phyloP scores from a whole-genome alignment of 2,888 invertebrate species.

The Isoperla grammatica region DNA sequence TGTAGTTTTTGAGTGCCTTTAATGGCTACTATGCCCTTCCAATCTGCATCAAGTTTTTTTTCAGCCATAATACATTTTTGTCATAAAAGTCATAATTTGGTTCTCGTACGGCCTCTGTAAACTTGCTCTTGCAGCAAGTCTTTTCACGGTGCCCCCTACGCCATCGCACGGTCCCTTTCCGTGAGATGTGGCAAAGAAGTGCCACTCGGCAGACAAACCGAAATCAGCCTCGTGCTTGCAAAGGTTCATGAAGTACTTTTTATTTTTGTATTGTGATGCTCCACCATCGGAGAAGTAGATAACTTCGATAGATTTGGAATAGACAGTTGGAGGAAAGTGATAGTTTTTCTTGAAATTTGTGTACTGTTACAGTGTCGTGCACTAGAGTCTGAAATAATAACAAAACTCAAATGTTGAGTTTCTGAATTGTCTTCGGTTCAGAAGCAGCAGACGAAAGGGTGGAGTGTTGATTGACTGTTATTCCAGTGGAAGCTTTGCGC shows the following conservation, averaged over 20 bases:
- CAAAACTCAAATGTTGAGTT: slow-evolving; percentile 16
- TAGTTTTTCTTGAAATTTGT: slow-evolving; percentile 27
- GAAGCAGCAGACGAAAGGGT: slow-evolving; percentile 30
- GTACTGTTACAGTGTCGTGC: slow-evolving; percentile 29
- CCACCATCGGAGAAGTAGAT: slow-evolving; percentile 33
- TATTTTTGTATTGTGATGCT: slow-evolving; percentile 35
- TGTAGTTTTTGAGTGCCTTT: slow-evolving; percentile 4
- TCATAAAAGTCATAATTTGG: not conserved
- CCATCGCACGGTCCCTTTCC: no score
- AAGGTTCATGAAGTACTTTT: slow-evolving; percentile 16
- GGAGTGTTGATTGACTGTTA: slow-evolving; percentile 27
- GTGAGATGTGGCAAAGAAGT: no score
- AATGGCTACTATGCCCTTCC: not conserved
- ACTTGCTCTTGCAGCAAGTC: not conserved
- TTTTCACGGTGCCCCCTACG: no score
- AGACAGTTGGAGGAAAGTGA: not conserved
- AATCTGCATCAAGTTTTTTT: not conserved
- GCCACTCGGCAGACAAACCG: no score
- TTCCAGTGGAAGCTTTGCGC: slow-evolving; percentile 31
- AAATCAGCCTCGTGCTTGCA: no score
- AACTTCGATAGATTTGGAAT: slow-evolving; percentile 22
- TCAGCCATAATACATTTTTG: no score
- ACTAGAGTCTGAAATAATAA: slow-evolving; percentile 26
- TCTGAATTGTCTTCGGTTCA: slow-evolving; percentile 2
- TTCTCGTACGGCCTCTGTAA: slow-evolving; percentile 24